Evolutionary conservation across 2,888 invertebrate species (phyloP), one percentile per base, ranked within the genome.

Genomic region (Yponomeuta sedellus): DNA sequence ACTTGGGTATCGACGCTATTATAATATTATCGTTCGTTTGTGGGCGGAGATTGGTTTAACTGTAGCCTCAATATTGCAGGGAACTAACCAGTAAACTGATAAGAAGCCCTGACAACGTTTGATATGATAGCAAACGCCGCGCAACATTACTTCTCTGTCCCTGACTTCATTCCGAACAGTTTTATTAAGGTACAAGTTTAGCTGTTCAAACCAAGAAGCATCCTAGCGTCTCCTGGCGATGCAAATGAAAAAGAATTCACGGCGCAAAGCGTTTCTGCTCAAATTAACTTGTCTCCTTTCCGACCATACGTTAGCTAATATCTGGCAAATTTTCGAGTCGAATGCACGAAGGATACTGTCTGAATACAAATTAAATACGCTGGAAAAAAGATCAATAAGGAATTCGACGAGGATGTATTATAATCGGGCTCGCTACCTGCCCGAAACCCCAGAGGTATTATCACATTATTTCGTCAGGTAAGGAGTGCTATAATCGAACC

Each of bases 381-480:
- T 12, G 44, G 44, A 52, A 52, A 52, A 52, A 52, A 16, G 44
- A 52, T 52, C 44, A 12, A 52, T 16, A 52, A 52, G 16, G 44
- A 34, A 34, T 34, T 8, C 34, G 3, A 52, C 44, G 28, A 73
- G 79, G 76, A 78, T 80, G 80, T 78, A 84, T 82, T 82, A 80
- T 80, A 83, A 82, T 81, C 78, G 79, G 78, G 77, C 77, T 78
- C 76, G 76, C 85, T 87, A 85, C 87, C 87, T 86, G 88, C 83
- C 77, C 79, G 75, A 78, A 44, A 61, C 66, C 66, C 80, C 75
- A 76, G 74, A 74, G 72, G 74, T 73, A 79, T 83, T 83, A 86
- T 83, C 81, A 80, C 40, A 61, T 65, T 65, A 73, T 74, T 71
- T 75, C 72, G 75, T 73, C 87, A 88, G 88, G 88, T 88, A 88